Base-by-base conservation (phyloP, 2,797 vertebrate species). In the Brotula barbata region DNA sequence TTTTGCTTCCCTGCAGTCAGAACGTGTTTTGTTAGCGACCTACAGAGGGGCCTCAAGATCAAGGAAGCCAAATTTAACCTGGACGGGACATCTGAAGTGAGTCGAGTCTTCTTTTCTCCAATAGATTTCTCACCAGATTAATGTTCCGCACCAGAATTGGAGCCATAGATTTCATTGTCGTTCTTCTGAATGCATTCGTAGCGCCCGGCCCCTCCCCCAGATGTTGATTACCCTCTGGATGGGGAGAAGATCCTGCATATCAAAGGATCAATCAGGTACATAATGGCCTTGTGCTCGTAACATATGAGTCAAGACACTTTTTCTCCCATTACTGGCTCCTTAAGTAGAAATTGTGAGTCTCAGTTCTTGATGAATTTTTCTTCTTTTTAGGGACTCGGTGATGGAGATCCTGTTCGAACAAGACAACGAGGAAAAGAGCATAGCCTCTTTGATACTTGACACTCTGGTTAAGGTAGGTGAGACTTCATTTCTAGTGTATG, bases 361-460 rank as follows among this genome's bases (percentile, higher is more conserved):
- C 7, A 36, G 45, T 62, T 3, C 15, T 15, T 13, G 36, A 39
- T 39, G 16, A 7, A 13, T 25, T 5, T 16, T 1, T 57, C 0
- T 39, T 6, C 0, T 50, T 68, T 50, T 1, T 63, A 99, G 96
- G 84, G 97, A 99, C 85, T 98, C 95, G 0, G 89, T 98, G 64
- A 95, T 95, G 7, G 97, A 99, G 90, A 94, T 98, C 61, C 85
- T 99, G 53, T 99, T 99, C 87, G 95, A 98, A 55, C 97, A 99
- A 87, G 97, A 99, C 84, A 99, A 99, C 2, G 97, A 99, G 69
- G 96, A 99, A 85, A 95, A 98, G 71, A 98, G 96, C 4, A 91
- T 98, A 64, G 97, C 96, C 60, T 94, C 97, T n/a, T 89, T 99
- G 77, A 93, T 99, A 65, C 80, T 99, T 7, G 97, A 99, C 64